Evolutionary conservation across 2,888 invertebrate genomes (phyloP), one percentile per base, ranked within the genome.

Genomic region (Andricus quercusramuli): DNA sequence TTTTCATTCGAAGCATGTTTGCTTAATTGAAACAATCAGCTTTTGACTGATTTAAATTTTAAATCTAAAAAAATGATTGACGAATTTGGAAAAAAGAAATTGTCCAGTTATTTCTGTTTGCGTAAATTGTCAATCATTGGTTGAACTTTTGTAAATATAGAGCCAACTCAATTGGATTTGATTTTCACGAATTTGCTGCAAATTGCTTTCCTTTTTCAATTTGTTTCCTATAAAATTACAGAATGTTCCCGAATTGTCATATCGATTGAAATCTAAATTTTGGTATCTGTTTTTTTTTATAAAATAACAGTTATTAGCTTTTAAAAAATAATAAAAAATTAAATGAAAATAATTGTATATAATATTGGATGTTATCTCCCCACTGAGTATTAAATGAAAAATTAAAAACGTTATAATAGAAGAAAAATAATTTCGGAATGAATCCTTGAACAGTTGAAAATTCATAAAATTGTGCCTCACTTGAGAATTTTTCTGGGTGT

Each of bases 191-290:
- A 17, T 2, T 70, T 70, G 29, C 37, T 20, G 32, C n/a, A n/a
- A 32, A 74, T 74, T 51, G 70, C 70, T 29, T 47, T 74, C 5
- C 32, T 51, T 51, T 74, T 74, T 74, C 70, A 56, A 74, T 74
- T 74, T 74, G 70, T 56, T 32, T 11, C 17, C 51, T 74, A 56
- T 74, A 56, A 74, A 56, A 74, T 56, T 74, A 56, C 29, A 4
- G 32, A 74, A 29, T 51, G 70, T 47, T 22, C 25, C 2, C 29
- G 47, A 51, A 47, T 70, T 13, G 22, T 47, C 17, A 47, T 70
- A 20, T 74, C 13, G 70, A 74, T 74, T 56, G 32, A 56, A 56
- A 51, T 74, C n/a, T 56, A 15, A 44, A 44, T 44, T 44, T 44
- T 15, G 4, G 0, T 44, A 15, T 44, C 13, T 41, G 41, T 41